Conservation (phyloP, 2,888 invertebrate species). For the Galeruca laticollis region DNA sequence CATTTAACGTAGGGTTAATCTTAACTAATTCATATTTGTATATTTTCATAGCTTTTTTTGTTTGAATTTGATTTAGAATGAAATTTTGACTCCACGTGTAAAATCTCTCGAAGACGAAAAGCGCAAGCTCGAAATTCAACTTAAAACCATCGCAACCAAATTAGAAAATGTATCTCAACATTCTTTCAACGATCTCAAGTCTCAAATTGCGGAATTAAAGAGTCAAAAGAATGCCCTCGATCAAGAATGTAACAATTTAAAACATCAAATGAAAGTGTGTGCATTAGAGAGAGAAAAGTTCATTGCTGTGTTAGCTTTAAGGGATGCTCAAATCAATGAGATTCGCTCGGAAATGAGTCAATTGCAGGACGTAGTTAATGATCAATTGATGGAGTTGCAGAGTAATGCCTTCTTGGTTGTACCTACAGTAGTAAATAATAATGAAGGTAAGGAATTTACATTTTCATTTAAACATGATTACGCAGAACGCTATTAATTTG, state of each 20-base stretch:
- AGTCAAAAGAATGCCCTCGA: conserved; percentile 56
- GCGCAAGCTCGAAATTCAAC: conserved; percentile 44
- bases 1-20: no score
- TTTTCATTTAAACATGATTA: not conserved
- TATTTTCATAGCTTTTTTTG: not conserved
- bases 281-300: conserved; percentile 64
- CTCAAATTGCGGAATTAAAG: conserved; percentile 57
- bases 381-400: conserved; percentile 58
- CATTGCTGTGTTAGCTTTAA: conserved; percentile 60
- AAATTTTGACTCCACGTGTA: conserved; percentile 45
- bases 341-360: conserved; percentile 63
- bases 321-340: conserved; percentile 64
- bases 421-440: conserved; percentile 31
- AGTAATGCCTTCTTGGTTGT: conserved; percentile 43
- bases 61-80: conserved; percentile 44
- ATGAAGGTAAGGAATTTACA: conserved; percentile 19
- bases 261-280: conserved; percentile 60
- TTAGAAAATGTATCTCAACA: conserved; percentile 49
- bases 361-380: conserved; percentile 63
- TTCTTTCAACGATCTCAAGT: conserved; percentile 54
- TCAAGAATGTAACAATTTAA: conserved; percentile 56
- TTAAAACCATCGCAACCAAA: conserved; percentile 44
- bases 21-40: not conserved
- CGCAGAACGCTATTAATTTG: no score
- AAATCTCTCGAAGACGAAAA: conserved; percentile 54